Percentiles rank a stretch among this genome's conserved stretches.
phyloP scores from a whole-genome alignment of 2,113 vertebrate genomes.

The Varanus komodoensis region DNA sequence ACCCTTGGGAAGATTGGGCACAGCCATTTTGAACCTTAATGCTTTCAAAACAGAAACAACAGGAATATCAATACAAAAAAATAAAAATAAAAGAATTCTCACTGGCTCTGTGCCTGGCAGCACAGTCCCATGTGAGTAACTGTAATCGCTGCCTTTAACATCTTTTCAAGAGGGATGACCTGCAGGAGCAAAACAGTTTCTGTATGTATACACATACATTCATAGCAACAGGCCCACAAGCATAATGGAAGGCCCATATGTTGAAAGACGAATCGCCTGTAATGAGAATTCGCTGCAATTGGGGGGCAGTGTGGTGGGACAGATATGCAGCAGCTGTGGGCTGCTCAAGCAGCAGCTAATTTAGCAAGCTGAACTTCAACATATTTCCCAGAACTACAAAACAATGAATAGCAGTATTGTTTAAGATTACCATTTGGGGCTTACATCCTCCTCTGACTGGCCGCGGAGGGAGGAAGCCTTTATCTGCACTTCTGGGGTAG shows the following conservation, averaged over 20 bases:
- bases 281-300: constrained; percentile 57
- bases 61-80: too few relatives aligned
- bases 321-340: constrained; percentile 67
- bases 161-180: constrained; percentile 41
- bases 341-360: constrained; percentile 73
- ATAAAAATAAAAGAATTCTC: background rate
- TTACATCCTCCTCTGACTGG: constrained; percentile 69
- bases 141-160: constrained; percentile 57
- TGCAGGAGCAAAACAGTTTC: background rate
- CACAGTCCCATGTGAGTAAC: constrained; percentile 55
- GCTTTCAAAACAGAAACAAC: background rate
- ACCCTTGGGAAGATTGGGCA: background rate
- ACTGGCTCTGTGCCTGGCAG: background rate
- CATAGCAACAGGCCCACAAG: constrained; percentile 45
- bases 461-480: constrained; percentile 70
- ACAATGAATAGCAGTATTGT: constrained; percentile 76
- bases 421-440: constrained; percentile 64
- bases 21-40: background rate
- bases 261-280: constrained; percentile 30
- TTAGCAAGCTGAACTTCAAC: constrained; percentile 71
- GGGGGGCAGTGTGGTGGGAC: constrained; percentile 53
- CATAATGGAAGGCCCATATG: constrained; percentile 54
- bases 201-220: constrained; percentile 9
- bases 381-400: constrained; percentile 72
- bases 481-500: constrained; percentile 67